Conservation (phyloP, 2,797 vertebrate species). For the Glossophaga mutica region DNA sequence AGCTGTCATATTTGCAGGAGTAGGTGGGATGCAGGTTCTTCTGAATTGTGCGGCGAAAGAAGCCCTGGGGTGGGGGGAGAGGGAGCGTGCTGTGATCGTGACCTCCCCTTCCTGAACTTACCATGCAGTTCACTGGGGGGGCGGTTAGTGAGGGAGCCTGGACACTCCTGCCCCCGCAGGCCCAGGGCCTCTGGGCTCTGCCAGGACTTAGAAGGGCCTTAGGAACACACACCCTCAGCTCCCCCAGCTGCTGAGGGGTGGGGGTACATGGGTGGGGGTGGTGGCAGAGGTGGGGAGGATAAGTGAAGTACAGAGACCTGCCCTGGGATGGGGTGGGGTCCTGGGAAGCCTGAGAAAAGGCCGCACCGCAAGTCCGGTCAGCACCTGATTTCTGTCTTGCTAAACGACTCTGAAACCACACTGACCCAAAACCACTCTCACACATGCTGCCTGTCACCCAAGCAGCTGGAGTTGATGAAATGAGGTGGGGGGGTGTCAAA, state of each 20-base stretch:
- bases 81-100: not conserved
- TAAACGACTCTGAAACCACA: not conserved
- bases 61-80: slow-evolving; percentile 85
- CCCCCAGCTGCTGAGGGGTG: not conserved
- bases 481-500: not conserved
- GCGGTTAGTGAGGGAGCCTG: not conserved
- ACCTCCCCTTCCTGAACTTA: not conserved
- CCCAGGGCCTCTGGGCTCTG: not conserved
- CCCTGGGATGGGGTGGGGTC: not conserved
- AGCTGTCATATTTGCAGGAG: slow-evolving; percentile 97
- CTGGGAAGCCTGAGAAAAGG: not conserved
- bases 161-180: not conserved
- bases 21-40: slow-evolving; percentile 98
- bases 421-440: not conserved
- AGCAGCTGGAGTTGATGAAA: not conserved
- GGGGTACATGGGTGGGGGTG: not conserved
- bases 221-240: not conserved
- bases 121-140: slow-evolving; percentile 75
- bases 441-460: not conserved
- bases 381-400: not conserved
- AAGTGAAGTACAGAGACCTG: not conserved
- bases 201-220: not conserved
- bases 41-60: slow-evolving; percentile 98
- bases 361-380: not conserved
- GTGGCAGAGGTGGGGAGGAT: not conserved